Base-by-base conservation (phyloP, 2,113 vertebrate species). In the Holacanthus passer region DNA sequence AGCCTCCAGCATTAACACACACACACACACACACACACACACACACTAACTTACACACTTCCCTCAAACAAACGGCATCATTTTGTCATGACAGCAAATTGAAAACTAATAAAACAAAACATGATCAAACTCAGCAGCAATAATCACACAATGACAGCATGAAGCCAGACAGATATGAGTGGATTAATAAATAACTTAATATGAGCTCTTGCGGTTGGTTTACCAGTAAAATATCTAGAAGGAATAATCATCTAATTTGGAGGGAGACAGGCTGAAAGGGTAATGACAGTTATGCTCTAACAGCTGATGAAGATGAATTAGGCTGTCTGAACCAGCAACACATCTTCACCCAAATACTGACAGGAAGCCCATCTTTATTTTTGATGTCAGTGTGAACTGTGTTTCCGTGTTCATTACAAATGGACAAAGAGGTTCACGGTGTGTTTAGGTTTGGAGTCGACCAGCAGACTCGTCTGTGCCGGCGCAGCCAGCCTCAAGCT, bases 81-180 rank as follows among this genome's bases (percentile, higher is more conserved):
- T 48, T 63, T 22, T 64, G 64, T 14, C 24, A 39, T 41, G 14
- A 43, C 11, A 41, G 10, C n/a, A 41, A 67, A 79, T 14, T 68
- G 3, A 70, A 77, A 64, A 41, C 16, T 32, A 75, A 59, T 60
- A 65, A 75, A 82, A 59, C 5, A 60, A 84, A 74, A 53, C 24
- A 20, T 55, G n/a, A 73, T 50, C n/a, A 55, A 31, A 55, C 17
- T 71, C 1, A n/a, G 50, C 7, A 56, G 20, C 2, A 67, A 32
- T 45, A 31, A 59, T 24, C 32, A 8, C 27, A 65, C 24, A 29
- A 32, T 27, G 17, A 27, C 11, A 9, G 35, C 68, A 27, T 31
- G 47, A 47, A 22, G 55, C 31, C 70, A 50, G 19, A 69, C 43
- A 17, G 29, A 59, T 58, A 27, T 32, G 16, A 71, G 14, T 19